Evolutionary conservation across 2,888 invertebrate species (phyloP).

Genomic region (Chymomyza procnemis): DNA sequence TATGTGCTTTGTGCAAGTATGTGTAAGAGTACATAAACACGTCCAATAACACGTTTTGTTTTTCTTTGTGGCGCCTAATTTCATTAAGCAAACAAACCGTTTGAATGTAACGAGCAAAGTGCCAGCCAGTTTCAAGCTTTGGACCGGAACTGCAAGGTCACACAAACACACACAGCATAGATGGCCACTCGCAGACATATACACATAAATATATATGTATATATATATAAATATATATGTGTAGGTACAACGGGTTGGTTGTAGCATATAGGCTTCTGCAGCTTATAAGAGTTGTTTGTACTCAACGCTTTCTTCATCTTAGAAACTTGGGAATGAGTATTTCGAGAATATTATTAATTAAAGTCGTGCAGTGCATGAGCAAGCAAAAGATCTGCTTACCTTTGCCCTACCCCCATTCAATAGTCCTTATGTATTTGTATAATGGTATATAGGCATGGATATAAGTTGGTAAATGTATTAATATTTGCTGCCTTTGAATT

Average conservation of each 20-base stretch:
- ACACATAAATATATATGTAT: not conserved
- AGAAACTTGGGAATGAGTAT: not conserved
- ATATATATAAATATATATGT: too few relatives aligned
- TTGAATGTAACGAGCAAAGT: conserved; percentile 13
- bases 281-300: too few relatives aligned
- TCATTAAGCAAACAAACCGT: conserved; percentile 54
- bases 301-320: not conserved
- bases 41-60: conserved; percentile 3
- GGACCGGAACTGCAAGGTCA: not conserved
- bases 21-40: not conserved
- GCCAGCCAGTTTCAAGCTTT: not conserved
- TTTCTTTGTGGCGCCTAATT: conserved; percentile 41
- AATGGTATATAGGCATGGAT: not conserved
- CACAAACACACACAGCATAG: not conserved
- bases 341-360: conserved; percentile 70
- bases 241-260: not conserved
- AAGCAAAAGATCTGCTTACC: conserved; percentile 49
- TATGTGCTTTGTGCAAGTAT: not conserved
- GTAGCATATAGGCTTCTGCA: not conserved
- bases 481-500: conserved; percentile 1
- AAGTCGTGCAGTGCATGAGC: conserved; percentile 70
- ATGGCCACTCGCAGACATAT: too few relatives aligned
- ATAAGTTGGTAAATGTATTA: not conserved
- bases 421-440: not conserved
- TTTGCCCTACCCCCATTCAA: conserved; percentile 27